Evolutionary conservation across 2,113 vertebrate genomes (phyloP).

Genomic region (Osmerus eperlanus): DNA sequence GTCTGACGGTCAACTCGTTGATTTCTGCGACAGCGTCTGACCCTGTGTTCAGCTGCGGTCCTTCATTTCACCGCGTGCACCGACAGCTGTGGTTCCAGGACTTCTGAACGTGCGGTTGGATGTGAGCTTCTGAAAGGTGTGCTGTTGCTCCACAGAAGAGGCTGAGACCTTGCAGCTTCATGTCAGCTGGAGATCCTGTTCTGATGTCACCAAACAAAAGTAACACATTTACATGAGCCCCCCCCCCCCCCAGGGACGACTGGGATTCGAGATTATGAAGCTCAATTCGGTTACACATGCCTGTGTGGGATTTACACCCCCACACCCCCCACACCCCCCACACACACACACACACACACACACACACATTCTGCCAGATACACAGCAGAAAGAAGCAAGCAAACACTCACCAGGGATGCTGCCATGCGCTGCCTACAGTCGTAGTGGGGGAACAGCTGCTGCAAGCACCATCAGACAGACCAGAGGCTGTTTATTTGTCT

Average conservation of each 20-base stretch:
- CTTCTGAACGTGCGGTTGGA: no score
- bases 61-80: no score
- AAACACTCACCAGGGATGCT: constrained; percentile 16
- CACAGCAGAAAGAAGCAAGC: constrained; percentile 11
- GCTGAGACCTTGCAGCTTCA: background rate
- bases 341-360: constrained; percentile 1
- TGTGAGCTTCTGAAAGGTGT: background rate
- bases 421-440: constrained; percentile 34
- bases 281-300: no score
- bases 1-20: no score
- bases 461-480: constrained; percentile 55
- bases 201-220: background rate
- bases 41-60: no score
- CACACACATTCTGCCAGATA: constrained; percentile 15
- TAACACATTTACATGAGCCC: background rate
- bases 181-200: background rate
- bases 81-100: no score
- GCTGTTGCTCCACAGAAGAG: background rate
- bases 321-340: constrained; percentile 7
- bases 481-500: constrained; percentile 61
- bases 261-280: no score
- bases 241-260: no score
- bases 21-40: no score
- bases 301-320: background rate
- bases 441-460: constrained; percentile 58